These are phyloP conservation scores for Philhelius pedissequus DNA, from an alignment of 2,888 invertebrate species.

Conservation along the genomic window DNA sequence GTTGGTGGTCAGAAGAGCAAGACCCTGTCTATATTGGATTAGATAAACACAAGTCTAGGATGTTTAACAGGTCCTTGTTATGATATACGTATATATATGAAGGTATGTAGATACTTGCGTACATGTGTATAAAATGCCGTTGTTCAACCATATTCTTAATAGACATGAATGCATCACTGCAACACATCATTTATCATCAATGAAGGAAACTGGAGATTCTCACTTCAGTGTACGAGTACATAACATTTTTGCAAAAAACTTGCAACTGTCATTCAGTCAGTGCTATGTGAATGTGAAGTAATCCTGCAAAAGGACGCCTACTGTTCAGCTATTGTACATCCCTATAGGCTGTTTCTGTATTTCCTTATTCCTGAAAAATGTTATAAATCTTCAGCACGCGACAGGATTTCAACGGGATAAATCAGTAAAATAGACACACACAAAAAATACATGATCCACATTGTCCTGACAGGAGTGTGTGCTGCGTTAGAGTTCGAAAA, in stretches of 20 bases:
- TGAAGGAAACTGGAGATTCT: background rate
- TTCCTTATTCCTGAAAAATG: slow-evolving; percentile 18
- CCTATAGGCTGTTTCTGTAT: background rate
- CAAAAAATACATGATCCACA: slow-evolving; percentile 59
- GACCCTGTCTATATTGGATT: slow-evolving; percentile 4
- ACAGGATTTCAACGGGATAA: slow-evolving; percentile 60
- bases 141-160: slow-evolving; percentile 51
- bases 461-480: slow-evolving; percentile 55
- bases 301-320: slow-evolving; percentile 10
- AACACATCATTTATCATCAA: slow-evolving; percentile 55
- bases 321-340: background rate
- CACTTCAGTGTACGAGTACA: background rate
- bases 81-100: slow-evolving; percentile 16
- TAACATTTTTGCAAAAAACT: background rate
- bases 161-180: slow-evolving; percentile 48
- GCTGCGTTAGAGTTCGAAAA: slow-evolving; percentile 3
- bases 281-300: slow-evolving; percentile 30
- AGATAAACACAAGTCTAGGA: slow-evolving; percentile 19
- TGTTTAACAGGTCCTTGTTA: slow-evolving; percentile 6
- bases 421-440: slow-evolving; percentile 59
- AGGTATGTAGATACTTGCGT: too few species aligned
- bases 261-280: slow-evolving; percentile 27
- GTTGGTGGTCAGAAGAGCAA: background rate
- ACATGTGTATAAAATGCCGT: background rate
- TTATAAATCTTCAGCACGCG: slow-evolving; percentile 64